Evolutionary conservation across 2,113 vertebrate species (phyloP).

Genomic region (Hyla sarda): DNA sequence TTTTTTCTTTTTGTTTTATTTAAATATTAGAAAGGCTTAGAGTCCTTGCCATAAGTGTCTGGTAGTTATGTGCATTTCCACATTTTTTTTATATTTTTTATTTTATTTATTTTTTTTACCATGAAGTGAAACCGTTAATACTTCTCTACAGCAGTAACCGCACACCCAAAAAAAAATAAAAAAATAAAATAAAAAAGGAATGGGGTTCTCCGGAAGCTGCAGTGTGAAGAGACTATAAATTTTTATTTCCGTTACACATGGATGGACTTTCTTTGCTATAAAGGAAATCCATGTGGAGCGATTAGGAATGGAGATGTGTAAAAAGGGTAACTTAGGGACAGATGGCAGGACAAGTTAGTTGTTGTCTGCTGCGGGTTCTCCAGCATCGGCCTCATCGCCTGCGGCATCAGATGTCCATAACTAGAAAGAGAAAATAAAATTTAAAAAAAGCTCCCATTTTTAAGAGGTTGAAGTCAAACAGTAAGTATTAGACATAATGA

Average conservation of each 20-base stretch:
- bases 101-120: conserved; percentile 64
- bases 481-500: too few species aligned
- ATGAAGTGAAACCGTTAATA: conserved; percentile 90
- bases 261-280: conserved; percentile 86
- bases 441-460: too few species aligned
- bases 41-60: conserved; percentile 78
- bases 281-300: conserved; percentile 85
- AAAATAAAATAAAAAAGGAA: conserved; percentile 86
- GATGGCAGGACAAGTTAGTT: conserved; percentile 79
- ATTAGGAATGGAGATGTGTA: conserved; percentile 96
- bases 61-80: conserved; percentile 70
- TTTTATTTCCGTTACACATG: conserved; percentile 81
- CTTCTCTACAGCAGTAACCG: conserved; percentile 92
- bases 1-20: conserved; percentile 65
- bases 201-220: conserved; percentile 87
- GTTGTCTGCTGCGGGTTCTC: conserved; percentile 82
- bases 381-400: conserved; percentile 86
- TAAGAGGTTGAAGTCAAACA: too few species aligned
- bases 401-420: conserved; percentile 97
- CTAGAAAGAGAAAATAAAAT: conserved; percentile 70
- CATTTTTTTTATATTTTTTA: conserved; percentile 64
- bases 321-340: conserved; percentile 84
- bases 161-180: conserved; percentile 90
- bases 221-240: conserved; percentile 84
- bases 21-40: conserved; percentile 78